A percentile compares a stretch with the other conserved stretches of the same genome.
Conservation (phyloP, 1,140 invertebrate species). For the Palaemon carinicauda region DNA sequence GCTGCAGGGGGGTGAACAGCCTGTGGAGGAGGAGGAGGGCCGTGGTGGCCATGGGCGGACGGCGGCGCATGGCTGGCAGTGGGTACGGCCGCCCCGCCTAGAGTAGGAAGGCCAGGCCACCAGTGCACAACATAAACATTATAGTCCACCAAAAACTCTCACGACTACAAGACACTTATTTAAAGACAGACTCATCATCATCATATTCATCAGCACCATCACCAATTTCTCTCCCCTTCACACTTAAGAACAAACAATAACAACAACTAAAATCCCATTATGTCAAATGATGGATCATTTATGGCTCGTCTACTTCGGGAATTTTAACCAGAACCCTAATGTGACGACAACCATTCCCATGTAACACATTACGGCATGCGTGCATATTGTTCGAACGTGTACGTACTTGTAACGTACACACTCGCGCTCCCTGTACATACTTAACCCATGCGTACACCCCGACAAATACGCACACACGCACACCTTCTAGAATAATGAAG, state of each 20-base stretch:
- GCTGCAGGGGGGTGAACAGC: constrained; percentile 54
- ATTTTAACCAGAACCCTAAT: too few species aligned
- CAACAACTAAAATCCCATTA: too few species aligned
- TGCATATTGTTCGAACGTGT: not conserved
- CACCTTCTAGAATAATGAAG: not conserved
- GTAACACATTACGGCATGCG: not conserved
- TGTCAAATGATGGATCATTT: too few species aligned
- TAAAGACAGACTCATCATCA: too few species aligned
- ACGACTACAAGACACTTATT: not conserved
- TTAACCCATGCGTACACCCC: not conserved
- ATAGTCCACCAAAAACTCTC: not conserved
- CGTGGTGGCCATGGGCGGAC: constrained; percentile 58
- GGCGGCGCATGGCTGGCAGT: constrained; percentile 56
- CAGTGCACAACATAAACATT: constrained; percentile 11
- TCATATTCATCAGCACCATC: too few species aligned
- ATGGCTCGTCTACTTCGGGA: too few species aligned
- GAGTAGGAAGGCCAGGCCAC: not conserved
- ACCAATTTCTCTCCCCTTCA: too few species aligned
- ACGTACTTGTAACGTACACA: not conserved
- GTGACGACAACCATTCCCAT: not conserved
- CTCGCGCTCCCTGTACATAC: not conserved
- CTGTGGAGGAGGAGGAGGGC: constrained; percentile 43
- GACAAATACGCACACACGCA: not conserved
- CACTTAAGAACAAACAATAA: too few species aligned
- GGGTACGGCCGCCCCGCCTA: constrained; percentile 44